These are phyloP conservation scores for Centropristis striata DNA, from an alignment of 2,113 vertebrate species.

Conservation along the genomic window DNA sequence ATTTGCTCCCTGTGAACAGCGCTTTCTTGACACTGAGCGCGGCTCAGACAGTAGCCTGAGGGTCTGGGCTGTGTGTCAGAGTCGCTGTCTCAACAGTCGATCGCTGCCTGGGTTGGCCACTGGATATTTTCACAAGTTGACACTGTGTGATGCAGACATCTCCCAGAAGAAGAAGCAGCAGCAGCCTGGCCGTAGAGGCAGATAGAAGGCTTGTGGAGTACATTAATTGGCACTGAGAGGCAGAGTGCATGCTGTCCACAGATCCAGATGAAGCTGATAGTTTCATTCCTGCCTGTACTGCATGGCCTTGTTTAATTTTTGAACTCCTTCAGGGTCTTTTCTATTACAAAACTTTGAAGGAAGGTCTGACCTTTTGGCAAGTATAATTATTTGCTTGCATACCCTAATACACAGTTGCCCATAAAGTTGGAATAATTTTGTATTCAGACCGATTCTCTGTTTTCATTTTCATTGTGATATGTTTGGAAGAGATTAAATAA, in stretches of 20 bases:
- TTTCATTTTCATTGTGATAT: too few species aligned
- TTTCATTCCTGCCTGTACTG: not conserved
- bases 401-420: too few species aligned
- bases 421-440: too few species aligned
- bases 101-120: slow-evolving; percentile 45
- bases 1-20: slow-evolving; percentile 65
- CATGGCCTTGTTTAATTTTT: slow-evolving; percentile 3
- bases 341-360: not conserved
- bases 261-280: slow-evolving; percentile 27
- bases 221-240: slow-evolving; percentile 40
- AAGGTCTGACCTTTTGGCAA: not conserved
- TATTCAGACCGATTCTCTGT: too few species aligned
- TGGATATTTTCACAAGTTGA: slow-evolving; percentile 36
- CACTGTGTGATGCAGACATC: slow-evolving; percentile 32
- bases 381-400: not conserved
- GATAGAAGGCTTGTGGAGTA: not conserved
- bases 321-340: not conserved
- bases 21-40: slow-evolving; percentile 62
- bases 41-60: slow-evolving; percentile 65
- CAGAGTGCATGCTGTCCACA: not conserved
- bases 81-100: slow-evolving; percentile 48
- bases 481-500: too few species aligned
- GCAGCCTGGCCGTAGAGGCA: slow-evolving; percentile 5
- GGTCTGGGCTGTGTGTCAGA: slow-evolving; percentile 55
- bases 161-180: slow-evolving; percentile 24